Evolutionary conservation across 2,888 invertebrate species (phyloP).

Genomic region (Acanthoscelides obtectus): DNA sequence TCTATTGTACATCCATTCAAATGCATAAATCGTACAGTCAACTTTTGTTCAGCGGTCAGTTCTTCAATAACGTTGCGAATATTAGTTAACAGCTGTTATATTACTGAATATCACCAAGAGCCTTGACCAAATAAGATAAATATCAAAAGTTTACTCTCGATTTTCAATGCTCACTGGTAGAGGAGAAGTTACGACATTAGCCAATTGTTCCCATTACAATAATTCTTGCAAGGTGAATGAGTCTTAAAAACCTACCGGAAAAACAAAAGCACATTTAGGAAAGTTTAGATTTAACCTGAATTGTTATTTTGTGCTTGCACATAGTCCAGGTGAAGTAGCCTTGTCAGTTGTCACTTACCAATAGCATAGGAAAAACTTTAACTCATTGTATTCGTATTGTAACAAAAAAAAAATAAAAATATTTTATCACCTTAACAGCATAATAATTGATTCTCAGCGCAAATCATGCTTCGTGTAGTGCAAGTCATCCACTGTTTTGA

Average conservation of each 20-base stretch:
- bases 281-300: not conserved
- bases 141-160: not conserved
- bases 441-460: too few species aligned
- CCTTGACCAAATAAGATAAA: slow-evolving; percentile 4
- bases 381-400: too few species aligned
- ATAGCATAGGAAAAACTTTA: not conserved
- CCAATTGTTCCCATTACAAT: not conserved
- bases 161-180: not conserved
- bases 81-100: not conserved
- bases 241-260: not conserved
- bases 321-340: not conserved
- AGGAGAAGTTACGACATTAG: not conserved
- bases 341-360: not conserved
- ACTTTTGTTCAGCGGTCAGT: not conserved
- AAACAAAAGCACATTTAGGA: not conserved
- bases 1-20: too few species aligned
- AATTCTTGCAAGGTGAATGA: not conserved
- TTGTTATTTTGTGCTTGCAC: not conserved
- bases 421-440: too few species aligned
- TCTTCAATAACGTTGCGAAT: not conserved
- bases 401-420: too few species aligned
- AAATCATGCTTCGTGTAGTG: not conserved
- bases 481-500: not conserved
- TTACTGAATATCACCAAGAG: not conserved
- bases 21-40: not conserved